phyloP scores from a whole-genome alignment of 2,113 vertebrate genomes.

The Cyphomyrus plagiostoma region DNA sequence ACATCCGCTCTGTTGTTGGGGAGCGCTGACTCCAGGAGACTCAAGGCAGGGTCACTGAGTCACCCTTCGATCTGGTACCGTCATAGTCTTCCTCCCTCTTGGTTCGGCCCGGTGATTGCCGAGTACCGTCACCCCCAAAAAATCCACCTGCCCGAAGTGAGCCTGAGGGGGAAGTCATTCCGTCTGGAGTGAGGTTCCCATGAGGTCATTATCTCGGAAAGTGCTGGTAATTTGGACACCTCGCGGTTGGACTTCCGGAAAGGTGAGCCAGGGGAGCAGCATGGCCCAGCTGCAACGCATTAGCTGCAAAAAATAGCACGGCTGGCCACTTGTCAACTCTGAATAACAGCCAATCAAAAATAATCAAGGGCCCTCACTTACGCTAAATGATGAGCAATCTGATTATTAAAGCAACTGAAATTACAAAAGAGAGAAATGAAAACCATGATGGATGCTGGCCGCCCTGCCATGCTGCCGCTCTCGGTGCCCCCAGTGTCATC shows the following conservation, averaged over 20 bases:
- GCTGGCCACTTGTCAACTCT: neutral
- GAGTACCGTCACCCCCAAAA: neutral
- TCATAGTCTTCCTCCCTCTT: neutral
- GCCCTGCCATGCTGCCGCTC: neutral
- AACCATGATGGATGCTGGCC: neutral
- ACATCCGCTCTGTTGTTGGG: slow-evolving; percentile 1
- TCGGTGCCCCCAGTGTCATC: neutral
- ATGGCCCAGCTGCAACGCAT: neutral
- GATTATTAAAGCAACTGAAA: slow-evolving; percentile 13
- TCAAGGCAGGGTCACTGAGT: slow-evolving; percentile 15
- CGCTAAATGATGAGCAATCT: slow-evolving; percentile 18
- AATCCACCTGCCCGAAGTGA: neutral
- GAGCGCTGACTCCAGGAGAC: neutral
- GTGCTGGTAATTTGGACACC: neutral
- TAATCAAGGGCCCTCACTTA: slow-evolving; percentile 17
- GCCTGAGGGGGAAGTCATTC: neutral
- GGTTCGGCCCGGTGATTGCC: neutral
- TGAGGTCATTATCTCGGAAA: neutral
- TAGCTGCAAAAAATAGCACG: neutral
- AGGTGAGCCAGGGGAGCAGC: neutral
- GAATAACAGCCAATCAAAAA: slow-evolving; percentile 10
- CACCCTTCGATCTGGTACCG: neutral
- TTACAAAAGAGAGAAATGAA: slow-evolving; percentile 21
- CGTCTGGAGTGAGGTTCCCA: neutral
- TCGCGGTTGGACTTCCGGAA: neutral